Percentiles rank a stretch among this genome's conserved stretches.
Evolutionary conservation across 2,113 vertebrate genomes (phyloP).

Genomic region (Neolamprologus kungweensis): DNA sequence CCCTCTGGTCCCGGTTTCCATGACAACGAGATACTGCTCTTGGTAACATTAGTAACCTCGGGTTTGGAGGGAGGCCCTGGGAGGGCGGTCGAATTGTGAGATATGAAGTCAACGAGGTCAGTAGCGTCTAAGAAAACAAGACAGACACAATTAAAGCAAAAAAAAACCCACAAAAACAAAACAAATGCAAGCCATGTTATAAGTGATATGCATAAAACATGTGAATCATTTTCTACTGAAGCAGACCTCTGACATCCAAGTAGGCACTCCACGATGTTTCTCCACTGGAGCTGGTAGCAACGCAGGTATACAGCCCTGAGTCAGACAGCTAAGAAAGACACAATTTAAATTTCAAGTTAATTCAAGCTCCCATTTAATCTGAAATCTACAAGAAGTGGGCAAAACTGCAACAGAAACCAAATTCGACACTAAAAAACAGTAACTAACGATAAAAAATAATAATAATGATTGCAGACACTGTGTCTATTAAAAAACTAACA

Average conservation of each 20-base stretch:
- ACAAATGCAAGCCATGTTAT: not conserved
- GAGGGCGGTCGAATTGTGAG: slow-evolving; percentile 80
- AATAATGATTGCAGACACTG: not conserved
- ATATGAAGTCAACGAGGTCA: slow-evolving; percentile 80
- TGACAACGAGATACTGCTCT: slow-evolving; percentile 92
- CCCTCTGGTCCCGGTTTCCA: slow-evolving; percentile 85
- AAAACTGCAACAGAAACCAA: not conserved
- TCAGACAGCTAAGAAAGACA: slow-evolving; percentile 72
- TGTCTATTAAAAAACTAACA: not conserved
- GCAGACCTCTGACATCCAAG: slow-evolving; percentile 85
- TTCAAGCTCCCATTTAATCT: not conserved
- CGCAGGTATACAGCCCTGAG: slow-evolving; percentile 87
- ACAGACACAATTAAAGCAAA: not conserved
- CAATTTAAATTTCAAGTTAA: not conserved
- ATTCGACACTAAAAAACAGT: not conserved
- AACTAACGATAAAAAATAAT: rapidly evolving
- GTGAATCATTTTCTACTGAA: not conserved
- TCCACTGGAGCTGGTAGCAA: slow-evolving; percentile 91
- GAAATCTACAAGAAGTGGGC: not conserved
- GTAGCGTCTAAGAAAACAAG: slow-evolving; percentile 73
- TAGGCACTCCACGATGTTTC: slow-evolving; percentile 96
- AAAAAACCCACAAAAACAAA: rapidly evolving
- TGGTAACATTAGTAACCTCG: slow-evolving; percentile 91
- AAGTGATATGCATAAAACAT: not conserved
- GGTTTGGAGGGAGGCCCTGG: slow-evolving; percentile 90